Conservation (phyloP, 2,797 vertebrate species). For the Notolepis coatsorum region DNA sequence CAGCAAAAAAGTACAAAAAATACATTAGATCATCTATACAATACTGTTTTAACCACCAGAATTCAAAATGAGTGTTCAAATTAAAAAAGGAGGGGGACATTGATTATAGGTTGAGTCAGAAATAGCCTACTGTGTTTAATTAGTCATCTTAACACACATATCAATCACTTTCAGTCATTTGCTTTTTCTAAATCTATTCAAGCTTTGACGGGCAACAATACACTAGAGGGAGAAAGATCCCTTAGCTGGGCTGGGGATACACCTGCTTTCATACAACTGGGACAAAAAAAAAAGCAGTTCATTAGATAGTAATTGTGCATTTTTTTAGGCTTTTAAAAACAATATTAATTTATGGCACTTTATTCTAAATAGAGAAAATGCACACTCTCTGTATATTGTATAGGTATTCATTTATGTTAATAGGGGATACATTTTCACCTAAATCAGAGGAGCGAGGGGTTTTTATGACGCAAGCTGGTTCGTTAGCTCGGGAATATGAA, state of each 20-base stretch:
- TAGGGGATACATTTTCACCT: conserved; percentile 25
- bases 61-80: conserved; percentile 5
- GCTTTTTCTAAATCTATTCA: conserved; percentile 8
- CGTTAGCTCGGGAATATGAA: conserved; percentile 34
- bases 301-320: conserved; percentile 17
- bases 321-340: conserved; percentile 30
- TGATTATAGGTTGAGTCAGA: conserved; percentile 1
- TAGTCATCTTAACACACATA: not conserved
- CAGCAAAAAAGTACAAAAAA: conserved; percentile 1
- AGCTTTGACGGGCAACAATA: conserved; percentile 8
- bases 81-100: not conserved
- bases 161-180: conserved; percentile 16
- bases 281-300: conserved; percentile 9
- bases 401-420: conserved; percentile 21
- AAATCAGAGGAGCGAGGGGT: conserved; percentile 33
- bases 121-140: conserved; percentile 15
- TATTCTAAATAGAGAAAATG: not conserved
- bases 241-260: conserved; percentile 20
- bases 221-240: conserved; percentile 1
- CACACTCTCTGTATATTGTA: not conserved
- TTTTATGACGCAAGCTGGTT: conserved; percentile 39
- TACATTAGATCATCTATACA: conserved; percentile 20
- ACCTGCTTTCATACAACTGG: conserved; percentile 10
- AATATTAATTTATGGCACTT: conserved; percentile 51
- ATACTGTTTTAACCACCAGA: conserved; percentile 21